Evolutionary conservation across 2,797 vertebrate species (phyloP).

Genomic region (Amniataba percoides): DNA sequence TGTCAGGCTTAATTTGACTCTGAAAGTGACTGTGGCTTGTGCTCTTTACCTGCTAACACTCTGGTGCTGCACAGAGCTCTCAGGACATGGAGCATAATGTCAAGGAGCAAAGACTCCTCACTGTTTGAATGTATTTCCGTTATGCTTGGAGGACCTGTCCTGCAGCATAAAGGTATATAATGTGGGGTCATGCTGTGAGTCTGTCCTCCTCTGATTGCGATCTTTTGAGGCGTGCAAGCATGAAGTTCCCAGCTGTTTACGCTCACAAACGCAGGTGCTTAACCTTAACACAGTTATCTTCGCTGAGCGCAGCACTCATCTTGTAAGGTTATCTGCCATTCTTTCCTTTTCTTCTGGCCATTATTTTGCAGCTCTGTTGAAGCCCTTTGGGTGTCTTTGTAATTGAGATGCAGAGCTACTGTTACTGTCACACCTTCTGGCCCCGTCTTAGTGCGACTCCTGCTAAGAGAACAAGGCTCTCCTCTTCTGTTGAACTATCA

Average conservation of each 20-base stretch:
- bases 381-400: neutral
- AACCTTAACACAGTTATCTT: constrained; percentile 39
- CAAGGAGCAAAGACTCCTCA: constrained; percentile 19
- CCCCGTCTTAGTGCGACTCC: neutral
- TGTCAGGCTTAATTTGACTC: constrained; percentile 63
- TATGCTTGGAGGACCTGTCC: constrained; percentile 24
- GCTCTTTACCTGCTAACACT: constrained; percentile 29
- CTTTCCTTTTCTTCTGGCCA: neutral
- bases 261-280: constrained; percentile 17
- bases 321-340: neutral
- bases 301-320: constrained; percentile 7
- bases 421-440: constrained; percentile 2
- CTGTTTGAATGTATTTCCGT: constrained; percentile 6
- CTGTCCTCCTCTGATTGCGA: constrained; percentile 32
- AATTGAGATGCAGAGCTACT: constrained; percentile 17
- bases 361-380: neutral
- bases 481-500: constrained; percentile 18
- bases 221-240: constrained; percentile 38
- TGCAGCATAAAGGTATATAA: constrained; percentile 18
- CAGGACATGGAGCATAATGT: constrained; percentile 12
- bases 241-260: constrained; percentile 43
- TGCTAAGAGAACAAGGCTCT: neutral
- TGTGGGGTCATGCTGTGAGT: constrained; percentile 26
- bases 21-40: constrained; percentile 12
- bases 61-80: constrained; percentile 8